Conservation (phyloP, 2,113 vertebrate genomes). For the Sorex fumeus region DNA sequence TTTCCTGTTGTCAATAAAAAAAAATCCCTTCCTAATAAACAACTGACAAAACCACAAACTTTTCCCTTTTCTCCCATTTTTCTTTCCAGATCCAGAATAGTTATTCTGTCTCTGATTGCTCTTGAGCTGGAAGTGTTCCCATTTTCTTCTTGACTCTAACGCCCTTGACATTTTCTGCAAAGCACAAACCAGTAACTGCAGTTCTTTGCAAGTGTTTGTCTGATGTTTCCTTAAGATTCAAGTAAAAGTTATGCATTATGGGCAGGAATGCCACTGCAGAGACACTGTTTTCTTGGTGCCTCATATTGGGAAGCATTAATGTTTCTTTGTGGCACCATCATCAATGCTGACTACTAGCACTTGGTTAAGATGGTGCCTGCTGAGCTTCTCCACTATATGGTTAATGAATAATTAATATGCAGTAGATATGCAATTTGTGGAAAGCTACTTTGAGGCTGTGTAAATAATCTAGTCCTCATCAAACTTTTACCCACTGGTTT, state of each 20-base stretch:
- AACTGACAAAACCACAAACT: not conserved
- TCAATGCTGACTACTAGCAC: not conserved
- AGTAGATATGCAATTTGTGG: conserved; percentile 22
- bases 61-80: not conserved
- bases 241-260: conserved; percentile 2
- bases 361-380: conserved; percentile 45
- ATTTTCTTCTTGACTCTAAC: not conserved
- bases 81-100: not conserved
- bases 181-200: not conserved
- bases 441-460: conserved; percentile 58
- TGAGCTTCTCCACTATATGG: conserved; percentile 47
- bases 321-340: not conserved
- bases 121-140: conserved; percentile 1
- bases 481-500: conserved; percentile 63
- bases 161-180: conserved; percentile 21
- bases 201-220: conserved; percentile 42
- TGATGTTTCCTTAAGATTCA: conserved; percentile 36
- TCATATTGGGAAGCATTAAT: not conserved
- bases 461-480: conserved; percentile 58
- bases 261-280: conserved; percentile 3
- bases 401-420: conserved; percentile 66
- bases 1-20: not conserved
- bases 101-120: not conserved
- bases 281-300: conserved; percentile 9
- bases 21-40: not conserved